These are phyloP conservation scores for Lindbergichthys nudifrons DNA, from an alignment of 2,797 vertebrate species.

Conservation along the genomic window DNA sequence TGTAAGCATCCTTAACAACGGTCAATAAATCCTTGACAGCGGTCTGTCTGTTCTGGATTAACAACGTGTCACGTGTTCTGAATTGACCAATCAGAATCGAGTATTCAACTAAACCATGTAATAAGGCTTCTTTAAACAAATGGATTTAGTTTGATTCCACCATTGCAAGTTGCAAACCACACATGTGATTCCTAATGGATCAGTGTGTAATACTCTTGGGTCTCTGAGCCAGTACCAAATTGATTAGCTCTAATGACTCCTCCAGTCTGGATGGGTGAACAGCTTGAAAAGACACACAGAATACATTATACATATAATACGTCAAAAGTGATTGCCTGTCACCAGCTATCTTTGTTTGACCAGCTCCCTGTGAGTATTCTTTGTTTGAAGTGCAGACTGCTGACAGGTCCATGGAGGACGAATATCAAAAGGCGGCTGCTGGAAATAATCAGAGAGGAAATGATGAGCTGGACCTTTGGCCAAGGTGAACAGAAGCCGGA, in stretches of 20 bases:
- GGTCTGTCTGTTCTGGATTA: too few relatives aligned
- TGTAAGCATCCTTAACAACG: too few relatives aligned
- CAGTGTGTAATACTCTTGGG: background rate
- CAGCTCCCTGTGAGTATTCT: background rate
- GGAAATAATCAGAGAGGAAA: conserved; percentile 25
- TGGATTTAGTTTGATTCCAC: background rate
- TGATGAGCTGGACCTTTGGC: conserved; percentile 34
- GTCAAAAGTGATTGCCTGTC: background rate
- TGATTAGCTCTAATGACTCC: background rate
- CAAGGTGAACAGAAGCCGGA: conserved; percentile 9
- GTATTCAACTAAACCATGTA: too few relatives aligned
- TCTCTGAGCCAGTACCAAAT: background rate
- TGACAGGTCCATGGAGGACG: conserved; percentile 17
- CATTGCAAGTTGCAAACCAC: too few relatives aligned
- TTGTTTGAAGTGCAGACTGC: conserved; percentile 22
- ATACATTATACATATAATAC: background rate
- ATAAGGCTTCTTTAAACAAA: background rate
- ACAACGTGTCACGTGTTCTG: too few relatives aligned
- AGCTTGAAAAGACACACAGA: background rate
- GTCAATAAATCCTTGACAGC: too few relatives aligned
- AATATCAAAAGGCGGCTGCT: conserved; percentile 33
- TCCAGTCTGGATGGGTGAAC: background rate
- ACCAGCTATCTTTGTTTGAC: conserved; percentile 1
- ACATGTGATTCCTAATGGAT: too few relatives aligned
- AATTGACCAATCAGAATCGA: too few relatives aligned